Percentiles rank a stretch among this genome's conserved stretches.
These are phyloP conservation scores for Cephus cinctus DNA, from an alignment of 1,140 invertebrate species.

Conservation along the genomic window DNA sequence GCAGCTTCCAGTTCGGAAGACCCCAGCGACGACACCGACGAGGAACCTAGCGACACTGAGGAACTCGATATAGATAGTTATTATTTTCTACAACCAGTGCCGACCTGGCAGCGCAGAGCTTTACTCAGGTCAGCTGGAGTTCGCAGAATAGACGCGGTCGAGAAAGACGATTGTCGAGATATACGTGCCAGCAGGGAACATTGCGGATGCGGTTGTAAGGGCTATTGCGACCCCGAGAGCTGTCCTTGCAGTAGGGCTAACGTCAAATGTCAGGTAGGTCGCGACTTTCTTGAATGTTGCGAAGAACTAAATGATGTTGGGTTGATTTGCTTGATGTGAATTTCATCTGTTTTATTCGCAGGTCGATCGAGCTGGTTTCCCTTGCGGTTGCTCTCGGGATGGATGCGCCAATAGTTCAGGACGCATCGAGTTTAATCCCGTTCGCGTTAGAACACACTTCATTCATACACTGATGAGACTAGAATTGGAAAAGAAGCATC, in stretches of 20 bases:
- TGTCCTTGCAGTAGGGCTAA: slow-evolving; percentile 92
- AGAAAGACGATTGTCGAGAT: slow-evolving; percentile 92
- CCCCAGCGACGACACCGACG: slow-evolving; percentile 78
- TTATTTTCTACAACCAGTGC: slow-evolving; percentile 91
- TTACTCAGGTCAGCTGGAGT: slow-evolving; percentile 87
- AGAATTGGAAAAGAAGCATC: slow-evolving; percentile 84
- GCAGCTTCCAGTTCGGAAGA: slow-evolving; percentile 51
- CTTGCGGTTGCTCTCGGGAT: slow-evolving; percentile 93
- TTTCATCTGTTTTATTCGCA: slow-evolving; percentile 36
- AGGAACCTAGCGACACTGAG: slow-evolving; percentile 79
- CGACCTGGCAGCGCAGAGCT: slow-evolving; percentile 84
- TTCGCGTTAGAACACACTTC: slow-evolving; percentile 94
- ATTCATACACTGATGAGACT: slow-evolving; percentile 95
- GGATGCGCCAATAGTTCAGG: slow-evolving; percentile 92
- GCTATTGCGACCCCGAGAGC: slow-evolving; percentile 91
- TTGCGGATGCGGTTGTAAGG: slow-evolving; percentile 94
- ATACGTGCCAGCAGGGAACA: slow-evolving; percentile 90
- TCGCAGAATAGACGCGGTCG: slow-evolving; percentile 87
- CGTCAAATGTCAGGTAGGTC: slow-evolving; percentile 88
- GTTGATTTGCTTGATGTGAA: neutral
- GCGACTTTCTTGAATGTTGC: too few relatives aligned
- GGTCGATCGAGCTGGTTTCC: slow-evolving; percentile 93
- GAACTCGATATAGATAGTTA: slow-evolving; percentile 89
- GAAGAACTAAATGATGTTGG: neutral
- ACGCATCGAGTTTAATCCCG: slow-evolving; percentile 94